Evolutionary conservation across 35 echinoderm and acorn worm species (phyloP).

Genomic region (Apostichopus parvimensis): DNA sequence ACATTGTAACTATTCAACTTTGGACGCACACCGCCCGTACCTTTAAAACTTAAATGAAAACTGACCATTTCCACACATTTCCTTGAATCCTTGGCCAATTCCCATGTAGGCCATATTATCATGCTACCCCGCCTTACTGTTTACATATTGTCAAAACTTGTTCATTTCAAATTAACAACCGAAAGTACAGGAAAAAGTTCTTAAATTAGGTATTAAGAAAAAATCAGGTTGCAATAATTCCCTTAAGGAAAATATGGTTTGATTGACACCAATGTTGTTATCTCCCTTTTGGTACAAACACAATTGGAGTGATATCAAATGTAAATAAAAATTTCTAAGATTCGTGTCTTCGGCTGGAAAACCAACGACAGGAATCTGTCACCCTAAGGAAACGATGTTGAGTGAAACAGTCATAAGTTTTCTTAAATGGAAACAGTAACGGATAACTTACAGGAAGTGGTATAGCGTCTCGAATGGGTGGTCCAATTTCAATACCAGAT

Average conservation of each 20-base stretch:
- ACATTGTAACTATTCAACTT: too few relatives aligned
- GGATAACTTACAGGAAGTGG: neutral
- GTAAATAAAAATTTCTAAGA: neutral
- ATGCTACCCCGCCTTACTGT: neutral
- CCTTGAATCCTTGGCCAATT: neutral
- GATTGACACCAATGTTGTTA: slow-evolving; percentile 6
- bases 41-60: too few relatives aligned
- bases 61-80: too few relatives aligned
- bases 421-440: neutral
- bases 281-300: neutral
- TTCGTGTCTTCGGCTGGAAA: slow-evolving; percentile 1
- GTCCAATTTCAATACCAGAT: neutral
- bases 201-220: neutral
- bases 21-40: too few relatives aligned
- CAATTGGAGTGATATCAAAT: slow-evolving; percentile 10
- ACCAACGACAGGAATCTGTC: neutral
- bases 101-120: neutral
- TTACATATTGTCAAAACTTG: slow-evolving; percentile 36
- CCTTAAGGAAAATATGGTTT: neutral
- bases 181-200: slow-evolving; percentile 9
- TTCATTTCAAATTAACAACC: slow-evolving; percentile 22
- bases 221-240: neutral
- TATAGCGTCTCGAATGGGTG: neutral
- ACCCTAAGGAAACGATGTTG: neutral
- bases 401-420: neutral